Evolutionary conservation across 2,797 vertebrate genomes (phyloP).

Genomic region (Hippocampus kuda): DNA sequence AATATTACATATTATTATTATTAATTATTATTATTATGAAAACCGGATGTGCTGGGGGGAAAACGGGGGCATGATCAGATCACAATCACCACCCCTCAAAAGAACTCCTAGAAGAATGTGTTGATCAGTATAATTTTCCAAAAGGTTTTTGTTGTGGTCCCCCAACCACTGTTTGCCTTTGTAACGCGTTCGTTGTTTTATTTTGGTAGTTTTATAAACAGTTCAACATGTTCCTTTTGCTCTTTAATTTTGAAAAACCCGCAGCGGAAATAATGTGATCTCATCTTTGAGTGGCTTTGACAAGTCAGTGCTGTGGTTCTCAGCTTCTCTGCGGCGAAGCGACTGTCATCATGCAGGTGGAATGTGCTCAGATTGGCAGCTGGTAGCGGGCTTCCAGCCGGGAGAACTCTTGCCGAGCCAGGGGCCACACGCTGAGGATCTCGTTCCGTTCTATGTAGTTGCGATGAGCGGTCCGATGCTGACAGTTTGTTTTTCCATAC

Average conservation of each 20-base stretch:
- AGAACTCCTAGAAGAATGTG: no score
- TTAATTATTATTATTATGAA: no score
- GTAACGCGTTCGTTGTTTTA: neutral
- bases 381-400: constrained; percentile 1
- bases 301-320: constrained; percentile 7
- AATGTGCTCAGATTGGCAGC: constrained; percentile 53
- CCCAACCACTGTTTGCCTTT: no score
- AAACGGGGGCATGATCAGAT: no score
- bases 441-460: neutral
- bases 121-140: no score
- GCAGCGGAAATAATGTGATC: neutral
- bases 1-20: no score
- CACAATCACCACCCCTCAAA: no score
- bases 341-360: constrained; percentile 70
- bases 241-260: constrained; percentile 36
- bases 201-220: neutral
- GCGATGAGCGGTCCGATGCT: constrained; percentile 23
- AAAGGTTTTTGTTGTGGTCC: no score
- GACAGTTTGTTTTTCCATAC: constrained; percentile 25
- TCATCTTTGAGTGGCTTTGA: neutral
- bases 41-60: no score
- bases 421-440: neutral
- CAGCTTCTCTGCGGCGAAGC: constrained; percentile 46
- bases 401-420: neutral
- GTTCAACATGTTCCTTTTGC: neutral